phyloP scores from a whole-genome alignment of 35 echinoderm and acorn worm species.

The Strongylocentrotus purpuratus region DNA sequence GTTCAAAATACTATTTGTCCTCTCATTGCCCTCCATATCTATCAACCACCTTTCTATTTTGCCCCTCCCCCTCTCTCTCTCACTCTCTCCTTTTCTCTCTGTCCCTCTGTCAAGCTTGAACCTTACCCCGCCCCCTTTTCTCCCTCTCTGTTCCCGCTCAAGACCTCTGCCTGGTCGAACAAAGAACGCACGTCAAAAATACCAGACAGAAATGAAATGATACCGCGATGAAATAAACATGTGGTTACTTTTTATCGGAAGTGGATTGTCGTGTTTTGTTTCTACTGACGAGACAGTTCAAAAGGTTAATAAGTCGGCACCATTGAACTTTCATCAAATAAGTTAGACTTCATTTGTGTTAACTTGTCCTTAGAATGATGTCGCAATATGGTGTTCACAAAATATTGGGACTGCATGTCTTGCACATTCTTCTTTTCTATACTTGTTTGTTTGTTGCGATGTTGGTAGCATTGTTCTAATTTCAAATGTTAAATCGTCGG shows the following conservation, averaged over 20 bases:
- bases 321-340: not conserved
- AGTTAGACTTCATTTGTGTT: no score
- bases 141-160: not conserved
- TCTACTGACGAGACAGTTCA: not conserved
- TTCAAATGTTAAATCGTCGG: no score
- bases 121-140: no score
- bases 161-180: not conserved
- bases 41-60: not conserved
- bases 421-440: no score
- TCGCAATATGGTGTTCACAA: no score
- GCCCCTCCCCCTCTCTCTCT: not conserved
- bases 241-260: not conserved
- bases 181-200: not conserved
- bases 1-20: not conserved
- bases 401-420: no score
- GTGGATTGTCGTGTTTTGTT: not conserved
- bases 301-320: not conserved
- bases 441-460: no score
- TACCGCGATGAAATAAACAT: not conserved
- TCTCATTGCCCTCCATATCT: not conserved
- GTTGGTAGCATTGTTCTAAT: no score
- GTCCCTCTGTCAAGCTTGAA: no score
- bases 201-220: not conserved
- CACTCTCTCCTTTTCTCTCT: not conserved
- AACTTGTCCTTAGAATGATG: no score